Base-by-base conservation (phyloP, 2,888 invertebrate genomes). In the Stictocephala bisonia region DNA sequence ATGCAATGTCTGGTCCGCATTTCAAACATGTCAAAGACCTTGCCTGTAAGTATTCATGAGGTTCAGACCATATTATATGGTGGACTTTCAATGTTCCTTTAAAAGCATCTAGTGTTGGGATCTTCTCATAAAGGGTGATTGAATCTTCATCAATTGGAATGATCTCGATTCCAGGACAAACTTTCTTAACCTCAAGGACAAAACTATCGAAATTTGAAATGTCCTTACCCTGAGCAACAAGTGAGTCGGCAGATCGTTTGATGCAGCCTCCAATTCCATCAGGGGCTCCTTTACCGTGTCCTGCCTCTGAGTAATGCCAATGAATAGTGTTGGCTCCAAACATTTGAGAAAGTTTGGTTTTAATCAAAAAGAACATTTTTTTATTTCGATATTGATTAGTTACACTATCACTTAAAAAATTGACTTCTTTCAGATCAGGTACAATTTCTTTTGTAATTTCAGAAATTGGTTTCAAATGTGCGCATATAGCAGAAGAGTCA, bases 381-480 rank as follows among this genome's bases (percentile, higher is more conserved):
- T 82, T 82, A 69, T 83, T 81, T 31, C 81, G 66, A 71, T 83
- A 82, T 70, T 83, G 82, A 6, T 81, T 82, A 0, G 78, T 78
- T 2, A 83, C 83, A 3, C 82, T 80, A 76, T 84, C 83, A 74
- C 81, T 83, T 7, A 81, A 22, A 67, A 83, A 82, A 76, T 83
- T 81, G 4, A 83, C 53, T 56, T 48, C 68, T 6, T 74, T 68
- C 18, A 80, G 74, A 15, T 77, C 51, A 7, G 71, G 41, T 1
- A 64, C n/a, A 18, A 6, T 50, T 1, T 44, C 35, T 44, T 58
- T 76, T 68, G 74, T 26, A 56, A 53, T 41, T 40, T 77, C 24
- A 4, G 81, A 75, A 40, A 82, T 74, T 74, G 82, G 83, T 68
- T 78, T 72, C 44, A 84, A 74, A 77, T 84, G 82, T 35, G 80